Evolutionary conservation across 2,113 vertebrate genomes (phyloP).

Genomic region (Neogale vison): DNA sequence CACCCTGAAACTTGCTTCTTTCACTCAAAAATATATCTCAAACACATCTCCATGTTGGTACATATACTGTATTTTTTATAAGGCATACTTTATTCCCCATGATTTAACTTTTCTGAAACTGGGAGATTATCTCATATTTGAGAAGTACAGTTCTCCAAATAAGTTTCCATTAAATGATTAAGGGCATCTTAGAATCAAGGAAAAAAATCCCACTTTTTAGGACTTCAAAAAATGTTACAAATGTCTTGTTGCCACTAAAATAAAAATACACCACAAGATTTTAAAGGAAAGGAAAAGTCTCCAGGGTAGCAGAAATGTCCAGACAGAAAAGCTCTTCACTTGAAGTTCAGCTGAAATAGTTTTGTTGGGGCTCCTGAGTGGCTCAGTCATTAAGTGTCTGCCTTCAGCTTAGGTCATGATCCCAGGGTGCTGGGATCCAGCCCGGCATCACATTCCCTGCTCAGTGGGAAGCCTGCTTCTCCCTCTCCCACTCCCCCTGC

Average conservation of each 20-base stretch:
- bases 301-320: neutral
- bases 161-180: neutral
- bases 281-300: neutral
- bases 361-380: neutral
- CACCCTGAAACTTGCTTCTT: neutral
- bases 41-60: neutral
- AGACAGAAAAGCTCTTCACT: neutral
- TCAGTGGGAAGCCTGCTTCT: no score
- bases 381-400: no score
- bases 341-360: neutral
- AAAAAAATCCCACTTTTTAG: neutral
- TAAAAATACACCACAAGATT: neutral
- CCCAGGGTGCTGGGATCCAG: no score
- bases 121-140: neutral
- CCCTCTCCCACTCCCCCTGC: no score
- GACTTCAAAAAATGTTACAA: neutral
- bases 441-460: no score
- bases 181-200: neutral
- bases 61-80: neutral
- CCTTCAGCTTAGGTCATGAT: no score
- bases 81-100: neutral
- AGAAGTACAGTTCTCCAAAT: neutral
- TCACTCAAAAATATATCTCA: neutral
- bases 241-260: neutral
- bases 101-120: constrained; percentile 44